phyloP scores from a whole-genome alignment of 2,888 invertebrate genomes.

The Copidosoma aretas region DNA sequence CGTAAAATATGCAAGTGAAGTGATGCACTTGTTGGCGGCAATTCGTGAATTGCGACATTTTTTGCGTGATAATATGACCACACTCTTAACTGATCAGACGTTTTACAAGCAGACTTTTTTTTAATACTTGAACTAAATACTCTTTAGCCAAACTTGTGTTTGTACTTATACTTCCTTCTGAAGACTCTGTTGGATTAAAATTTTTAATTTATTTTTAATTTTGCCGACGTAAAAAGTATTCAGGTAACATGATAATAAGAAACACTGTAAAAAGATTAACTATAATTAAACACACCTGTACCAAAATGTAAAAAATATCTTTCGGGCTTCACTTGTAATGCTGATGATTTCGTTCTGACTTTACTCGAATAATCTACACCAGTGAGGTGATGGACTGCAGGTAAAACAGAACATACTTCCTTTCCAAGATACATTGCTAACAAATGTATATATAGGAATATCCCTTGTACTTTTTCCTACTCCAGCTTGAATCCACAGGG shows the following conservation, averaged over 20 bases:
- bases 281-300: background rate
- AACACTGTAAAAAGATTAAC: background rate
- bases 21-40: slow-evolving; percentile 8
- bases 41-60: background rate
- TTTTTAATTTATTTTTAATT: background rate
- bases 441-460: slow-evolving; percentile 3
- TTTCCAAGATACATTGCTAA: background rate
- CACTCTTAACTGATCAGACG: slow-evolving; percentile 5
- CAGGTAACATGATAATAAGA: background rate
- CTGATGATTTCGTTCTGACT: slow-evolving; percentile 23
- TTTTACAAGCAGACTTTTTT: slow-evolving; percentile 1
- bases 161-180: too few relatives aligned
- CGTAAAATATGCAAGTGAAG: slow-evolving; percentile 11
- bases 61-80: slow-evolving; percentile 17
- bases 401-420: background rate
- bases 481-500: background rate
- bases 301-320: background rate
- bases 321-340: slow-evolving; percentile 10
- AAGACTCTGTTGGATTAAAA: background rate
- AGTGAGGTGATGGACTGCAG: slow-evolving; percentile 28
- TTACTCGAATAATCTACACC: slow-evolving; percentile 32
- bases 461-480: background rate
- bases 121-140: slow-evolving; percentile 3
- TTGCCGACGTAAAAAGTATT: too few relatives aligned
- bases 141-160: background rate